Evolutionary conservation across 2,113 vertebrate genomes (phyloP).

Genomic region (Pachyramphus minor): DNA sequence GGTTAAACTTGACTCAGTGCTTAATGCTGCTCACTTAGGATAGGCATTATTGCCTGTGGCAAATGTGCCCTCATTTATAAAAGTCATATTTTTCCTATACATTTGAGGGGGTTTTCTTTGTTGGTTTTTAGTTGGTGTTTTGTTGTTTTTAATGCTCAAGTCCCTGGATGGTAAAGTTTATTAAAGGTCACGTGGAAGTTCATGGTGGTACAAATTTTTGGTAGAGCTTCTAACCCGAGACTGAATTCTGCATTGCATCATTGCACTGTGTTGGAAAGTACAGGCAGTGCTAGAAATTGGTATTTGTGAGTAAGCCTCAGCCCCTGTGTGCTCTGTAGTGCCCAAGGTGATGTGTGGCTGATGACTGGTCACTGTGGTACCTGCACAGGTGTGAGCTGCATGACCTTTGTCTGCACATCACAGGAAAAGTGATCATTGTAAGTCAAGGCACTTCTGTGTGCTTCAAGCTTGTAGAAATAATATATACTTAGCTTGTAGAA

Average conservation of each 20-base stretch:
- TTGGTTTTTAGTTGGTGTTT: not conserved
- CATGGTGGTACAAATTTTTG: fast-evolving
- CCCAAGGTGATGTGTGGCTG: not conserved
- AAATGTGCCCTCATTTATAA: not conserved
- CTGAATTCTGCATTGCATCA: not conserved
- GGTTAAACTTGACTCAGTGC: not conserved
- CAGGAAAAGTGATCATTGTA: not conserved
- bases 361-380: not conserved
- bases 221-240: not conserved
- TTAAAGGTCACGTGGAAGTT: not conserved
- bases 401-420: not conserved
- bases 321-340: not conserved
- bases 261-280: not conserved
- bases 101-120: not conserved
- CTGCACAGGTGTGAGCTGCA: not conserved
- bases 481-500: not conserved
- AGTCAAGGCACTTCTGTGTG: not conserved
- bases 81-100: not conserved
- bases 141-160: not conserved
- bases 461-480: not conserved
- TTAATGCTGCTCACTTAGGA: not conserved
- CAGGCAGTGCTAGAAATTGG: not conserved
- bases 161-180: not conserved
- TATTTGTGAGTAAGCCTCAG: not conserved
- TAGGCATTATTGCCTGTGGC: not conserved